Evolutionary conservation across 2,888 invertebrate genomes (phyloP).

Genomic region (Diloba caeruleocephala): DNA sequence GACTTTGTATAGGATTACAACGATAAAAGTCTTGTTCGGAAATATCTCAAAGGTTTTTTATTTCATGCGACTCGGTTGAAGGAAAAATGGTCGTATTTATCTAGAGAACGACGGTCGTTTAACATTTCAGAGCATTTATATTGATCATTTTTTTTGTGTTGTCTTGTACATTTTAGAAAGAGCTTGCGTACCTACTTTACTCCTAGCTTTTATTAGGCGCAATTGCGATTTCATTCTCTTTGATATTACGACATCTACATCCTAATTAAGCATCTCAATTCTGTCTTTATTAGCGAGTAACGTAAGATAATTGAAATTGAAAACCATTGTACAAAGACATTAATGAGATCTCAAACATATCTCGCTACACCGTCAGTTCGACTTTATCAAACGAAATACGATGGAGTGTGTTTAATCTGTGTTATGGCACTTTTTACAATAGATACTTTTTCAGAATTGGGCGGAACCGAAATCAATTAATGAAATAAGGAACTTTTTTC

Average conservation of each 20-base stretch:
- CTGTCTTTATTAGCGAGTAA: too few relatives aligned
- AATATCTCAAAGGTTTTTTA: slow-evolving; percentile 57
- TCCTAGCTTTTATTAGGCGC: slow-evolving; percentile 4
- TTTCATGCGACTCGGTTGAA: slow-evolving; percentile 29
- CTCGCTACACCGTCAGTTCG: slow-evolving; percentile 13
- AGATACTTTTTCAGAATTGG: slow-evolving; percentile 4
- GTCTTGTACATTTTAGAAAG: slow-evolving; percentile 12
- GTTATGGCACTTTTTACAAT: slow-evolving; percentile 29
- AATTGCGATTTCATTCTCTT: too few relatives aligned
- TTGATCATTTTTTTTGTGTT: slow-evolving; percentile 21
- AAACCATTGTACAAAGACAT: slow-evolving; percentile 6
- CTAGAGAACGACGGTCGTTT: slow-evolving; percentile 27
- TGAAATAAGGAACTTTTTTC: slow-evolving; percentile 17
- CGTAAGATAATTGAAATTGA: too few relatives aligned
- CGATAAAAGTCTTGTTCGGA: slow-evolving; percentile 62
- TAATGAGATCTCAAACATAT: slow-evolving; percentile 19
- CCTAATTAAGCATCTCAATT: too few relatives aligned
- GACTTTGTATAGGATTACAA: slow-evolving; percentile 67
- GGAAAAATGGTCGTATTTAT: slow-evolving; percentile 36
- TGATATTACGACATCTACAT: too few relatives aligned
- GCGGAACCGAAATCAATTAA: not conserved
- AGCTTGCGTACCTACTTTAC: slow-evolving; percentile 12
- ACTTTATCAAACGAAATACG: slow-evolving; percentile 23
- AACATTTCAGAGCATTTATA: slow-evolving; percentile 25
- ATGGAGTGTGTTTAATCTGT: slow-evolving; percentile 31